A percentile compares a stretch with the other conserved stretches of the same genome.
phyloP scores from a whole-genome alignment of 2,797 vertebrate species.

The Xenops minutus region DNA sequence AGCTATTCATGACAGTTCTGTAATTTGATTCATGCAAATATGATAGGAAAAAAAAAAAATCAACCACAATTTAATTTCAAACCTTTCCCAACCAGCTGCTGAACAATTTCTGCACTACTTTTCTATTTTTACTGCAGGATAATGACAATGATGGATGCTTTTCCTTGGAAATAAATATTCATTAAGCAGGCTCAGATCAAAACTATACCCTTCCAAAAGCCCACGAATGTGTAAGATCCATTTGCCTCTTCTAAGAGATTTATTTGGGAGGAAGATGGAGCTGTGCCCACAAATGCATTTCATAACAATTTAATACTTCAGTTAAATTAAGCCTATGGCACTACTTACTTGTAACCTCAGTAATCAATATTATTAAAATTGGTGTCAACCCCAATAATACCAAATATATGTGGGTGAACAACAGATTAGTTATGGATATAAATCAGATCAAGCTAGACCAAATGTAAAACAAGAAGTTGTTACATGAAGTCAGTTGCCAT shows the following conservation, averaged over 20 bases:
- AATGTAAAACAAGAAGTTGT: too few relatives aligned
- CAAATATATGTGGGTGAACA: slow-evolving; percentile 53
- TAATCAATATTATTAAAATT: slow-evolving; percentile 65
- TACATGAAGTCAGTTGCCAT: not conserved
- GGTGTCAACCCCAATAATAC: slow-evolving; percentile 46
- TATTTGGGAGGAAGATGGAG: slow-evolving; percentile 59
- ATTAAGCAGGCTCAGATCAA: slow-evolving; percentile 68
- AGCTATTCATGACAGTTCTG: slow-evolving; percentile 21
- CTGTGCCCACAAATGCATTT: slow-evolving; percentile 47
- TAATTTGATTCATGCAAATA: slow-evolving; percentile 70
- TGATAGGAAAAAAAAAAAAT: slow-evolving; percentile 64
- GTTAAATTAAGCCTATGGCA: slow-evolving; percentile 65
- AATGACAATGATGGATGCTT: slow-evolving; percentile 77
- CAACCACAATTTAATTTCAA: slow-evolving; percentile 75
- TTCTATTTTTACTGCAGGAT: slow-evolving; percentile 71
- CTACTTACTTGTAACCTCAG: slow-evolving; percentile 50
- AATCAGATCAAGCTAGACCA: not conserved
- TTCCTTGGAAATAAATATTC: slow-evolving; percentile 77
- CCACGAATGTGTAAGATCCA: slow-evolving; percentile 14
- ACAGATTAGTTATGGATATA: slow-evolving; percentile 39
- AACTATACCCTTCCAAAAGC: slow-evolving; percentile 49
- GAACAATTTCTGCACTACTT: slow-evolving; percentile 68
- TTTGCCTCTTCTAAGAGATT: slow-evolving; percentile 54
- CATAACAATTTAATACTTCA: slow-evolving; percentile 67
- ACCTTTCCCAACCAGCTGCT: slow-evolving; percentile 59